Base-by-base conservation (phyloP, 2,113 vertebrate species). In the Copsychus sechellarum region DNA sequence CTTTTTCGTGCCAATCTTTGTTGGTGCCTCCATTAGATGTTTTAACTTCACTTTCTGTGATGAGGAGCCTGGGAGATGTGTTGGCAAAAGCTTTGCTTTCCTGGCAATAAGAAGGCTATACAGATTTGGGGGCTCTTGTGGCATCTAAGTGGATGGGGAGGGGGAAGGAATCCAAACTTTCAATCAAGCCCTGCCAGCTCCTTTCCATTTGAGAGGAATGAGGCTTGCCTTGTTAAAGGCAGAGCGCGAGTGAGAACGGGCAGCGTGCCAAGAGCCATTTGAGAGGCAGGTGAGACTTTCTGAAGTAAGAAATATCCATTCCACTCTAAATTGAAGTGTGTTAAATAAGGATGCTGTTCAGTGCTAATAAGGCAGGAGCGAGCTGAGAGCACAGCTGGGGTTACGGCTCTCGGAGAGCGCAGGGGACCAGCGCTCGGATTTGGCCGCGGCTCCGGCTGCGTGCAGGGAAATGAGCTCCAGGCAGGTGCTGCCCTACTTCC, bases 281-380 rank as follows among this genome's bases (percentile, higher is more conserved):
- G 96, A 97, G 96, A 97, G 92, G 96, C 97, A 97, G 96, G 95
- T 96, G 94, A 97, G 96, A 96, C 86, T 96, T 96, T 97, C 95
- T 95, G 91, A 94, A 97, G 94, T 93, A 96, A 97, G 93, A 97
- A 97, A 97, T 97, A 97, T 89, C 93, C 92, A 95, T 96, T 97
- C 95, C 92, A 96, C 90, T 96, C 94, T 93, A 96, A 97, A 92
- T 77, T 95, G 94, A 97, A 95, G 94, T 87, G 92, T 85, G 95
- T 92, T 97, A 97, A 96, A 96, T 97, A 94, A 95, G 92, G 96
- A 91, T 92, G 93, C 92, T 96, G 92, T 81, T 96, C 80, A 93
- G 93, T 38, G 14, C 94, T 95, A 96, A 97, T 96, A 93, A 95
- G 86, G 84, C 90, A 96, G 84, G 93, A 95, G 91, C 0, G 26